Conservation (phyloP, 2,113 vertebrate genomes). For the Bothrops jararaca region DNA sequence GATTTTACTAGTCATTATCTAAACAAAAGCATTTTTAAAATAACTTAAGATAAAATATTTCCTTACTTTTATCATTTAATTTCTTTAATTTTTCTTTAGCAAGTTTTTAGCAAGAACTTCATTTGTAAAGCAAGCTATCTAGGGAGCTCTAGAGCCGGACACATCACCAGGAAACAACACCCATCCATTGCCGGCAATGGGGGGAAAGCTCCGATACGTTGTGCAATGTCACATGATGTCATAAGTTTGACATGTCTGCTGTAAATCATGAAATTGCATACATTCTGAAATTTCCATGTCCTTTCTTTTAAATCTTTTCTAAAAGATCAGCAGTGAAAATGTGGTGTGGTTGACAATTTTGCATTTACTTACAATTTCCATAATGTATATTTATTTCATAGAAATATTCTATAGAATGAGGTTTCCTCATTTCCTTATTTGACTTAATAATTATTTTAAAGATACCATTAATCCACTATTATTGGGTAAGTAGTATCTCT, state of each 20-base stretch:
- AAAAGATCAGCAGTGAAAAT: not conserved
- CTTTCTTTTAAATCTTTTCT: not conserved
- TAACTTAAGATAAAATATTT: not conserved
- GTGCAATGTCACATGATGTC: too few relatives aligned
- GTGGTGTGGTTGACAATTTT: not conserved
- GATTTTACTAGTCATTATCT: not conserved
- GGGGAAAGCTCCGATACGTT: too few relatives aligned
- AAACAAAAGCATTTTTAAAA: slow-evolving; percentile 16
- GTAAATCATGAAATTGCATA: not conserved
- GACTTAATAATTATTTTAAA: not conserved
- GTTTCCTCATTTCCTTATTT: not conserved
- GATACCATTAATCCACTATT: not conserved
- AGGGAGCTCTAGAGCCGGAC: too few relatives aligned
- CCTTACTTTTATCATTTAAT: not conserved
- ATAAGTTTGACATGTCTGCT: too few relatives aligned
- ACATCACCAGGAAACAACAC: too few relatives aligned
- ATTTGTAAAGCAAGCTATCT: not conserved
- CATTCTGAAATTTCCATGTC: not conserved
- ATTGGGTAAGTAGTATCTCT: not conserved
- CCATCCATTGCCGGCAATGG: too few relatives aligned
- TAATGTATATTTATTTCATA: not conserved
- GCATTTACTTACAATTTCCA: not conserved
- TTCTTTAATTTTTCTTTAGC: not conserved
- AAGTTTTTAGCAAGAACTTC: not conserved
- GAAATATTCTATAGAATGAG: not conserved